phyloP scores from a whole-genome alignment of 2,797 vertebrate species.

The Etheostoma nigrum region DNA sequence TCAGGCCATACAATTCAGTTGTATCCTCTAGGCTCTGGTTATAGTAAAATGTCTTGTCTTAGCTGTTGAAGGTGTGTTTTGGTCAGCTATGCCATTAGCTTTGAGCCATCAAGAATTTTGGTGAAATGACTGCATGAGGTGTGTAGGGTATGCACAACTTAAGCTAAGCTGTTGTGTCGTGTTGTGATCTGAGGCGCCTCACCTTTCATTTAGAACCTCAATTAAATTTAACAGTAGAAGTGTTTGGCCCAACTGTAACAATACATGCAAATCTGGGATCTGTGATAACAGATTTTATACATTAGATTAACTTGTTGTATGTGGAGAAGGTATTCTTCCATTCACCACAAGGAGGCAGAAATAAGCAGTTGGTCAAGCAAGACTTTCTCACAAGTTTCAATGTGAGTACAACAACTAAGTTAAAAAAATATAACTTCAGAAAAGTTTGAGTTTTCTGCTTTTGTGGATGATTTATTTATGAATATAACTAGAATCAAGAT shows the following conservation, averaged over 20 bases:
- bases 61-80: not conserved
- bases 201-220: not conserved
- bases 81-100: not conserved
- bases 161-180: not conserved
- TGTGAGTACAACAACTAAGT: not conserved
- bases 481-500: not conserved
- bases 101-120: too few relatives aligned
- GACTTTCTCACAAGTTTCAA: too few relatives aligned
- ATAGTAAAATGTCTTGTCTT: not conserved
- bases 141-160: not conserved
- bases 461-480: not conserved
- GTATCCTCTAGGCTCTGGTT: not conserved
- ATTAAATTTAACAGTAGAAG: not conserved
- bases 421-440: too few relatives aligned
- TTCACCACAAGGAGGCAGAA: constrained; percentile 29
- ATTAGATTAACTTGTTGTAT: not conserved
- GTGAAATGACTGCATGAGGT: not conserved
- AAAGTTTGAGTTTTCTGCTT: too few relatives aligned
- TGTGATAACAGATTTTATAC: not conserved
- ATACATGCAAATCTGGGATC: not conserved
- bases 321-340: not conserved
- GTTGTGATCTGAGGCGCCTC: not conserved
- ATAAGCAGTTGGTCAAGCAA: not conserved
- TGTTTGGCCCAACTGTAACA: not conserved
- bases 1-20: not conserved